These are phyloP conservation scores for Poliocrania exsul DNA, from an alignment of 2,797 vertebrate genomes.

Conservation along the genomic window DNA sequence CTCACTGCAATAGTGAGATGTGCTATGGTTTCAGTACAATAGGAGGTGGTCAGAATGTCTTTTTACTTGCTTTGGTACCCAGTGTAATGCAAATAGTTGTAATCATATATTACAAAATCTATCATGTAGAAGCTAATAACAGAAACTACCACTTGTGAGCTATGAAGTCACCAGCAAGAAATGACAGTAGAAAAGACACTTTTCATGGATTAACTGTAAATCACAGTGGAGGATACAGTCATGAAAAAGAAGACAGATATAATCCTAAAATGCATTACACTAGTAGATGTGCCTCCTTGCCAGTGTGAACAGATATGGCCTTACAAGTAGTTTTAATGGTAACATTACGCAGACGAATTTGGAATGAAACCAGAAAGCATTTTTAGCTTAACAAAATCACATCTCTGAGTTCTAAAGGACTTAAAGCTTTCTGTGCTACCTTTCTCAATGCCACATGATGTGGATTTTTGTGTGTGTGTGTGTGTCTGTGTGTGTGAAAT, in stretches of 20 bases:
- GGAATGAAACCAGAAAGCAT: neutral
- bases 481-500: neutral
- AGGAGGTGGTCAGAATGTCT: neutral
- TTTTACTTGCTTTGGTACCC: neutral
- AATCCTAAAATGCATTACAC: neutral
- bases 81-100: neutral
- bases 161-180: neutral
- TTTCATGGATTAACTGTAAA: neutral
- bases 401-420: neutral
- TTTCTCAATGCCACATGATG: neutral
- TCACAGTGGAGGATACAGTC: neutral
- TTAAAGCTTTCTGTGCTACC: neutral
- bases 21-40: neutral
- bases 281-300: neutral
- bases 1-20: neutral
- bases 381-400: neutral
- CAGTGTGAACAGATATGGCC: fast-evolving
- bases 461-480: neutral
- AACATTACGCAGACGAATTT: neutral
- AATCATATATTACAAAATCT: neutral
- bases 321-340: neutral
- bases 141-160: neutral
- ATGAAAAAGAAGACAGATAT: neutral
- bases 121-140: neutral
- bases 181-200: neutral